Conservation (phyloP, 2,113 vertebrate genomes). For the Elephas maximus region DNA sequence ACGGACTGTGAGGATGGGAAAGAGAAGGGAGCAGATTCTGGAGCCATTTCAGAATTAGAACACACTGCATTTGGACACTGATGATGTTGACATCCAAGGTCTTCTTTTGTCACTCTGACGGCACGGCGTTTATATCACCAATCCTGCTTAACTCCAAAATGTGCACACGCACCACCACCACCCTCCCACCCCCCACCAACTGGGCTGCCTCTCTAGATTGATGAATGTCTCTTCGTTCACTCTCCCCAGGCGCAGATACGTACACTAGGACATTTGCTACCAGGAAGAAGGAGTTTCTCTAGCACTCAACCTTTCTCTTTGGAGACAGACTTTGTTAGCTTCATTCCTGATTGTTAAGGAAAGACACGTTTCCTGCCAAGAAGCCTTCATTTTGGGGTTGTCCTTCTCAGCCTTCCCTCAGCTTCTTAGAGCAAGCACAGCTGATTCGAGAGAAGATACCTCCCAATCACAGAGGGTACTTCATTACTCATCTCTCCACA, state of each 20-base stretch:
- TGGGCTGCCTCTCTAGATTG: neutral
- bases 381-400: slow-evolving; percentile 68
- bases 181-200: neutral
- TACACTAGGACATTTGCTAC: neutral
- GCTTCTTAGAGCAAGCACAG: neutral
- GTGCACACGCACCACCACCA: neutral
- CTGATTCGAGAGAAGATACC: slow-evolving; percentile 55
- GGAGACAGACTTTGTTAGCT: neutral
- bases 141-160: neutral
- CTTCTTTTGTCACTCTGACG: neutral
- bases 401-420: slow-evolving; percentile 51
- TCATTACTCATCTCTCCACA: slow-evolving; percentile 82
- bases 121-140: neutral
- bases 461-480: neutral
- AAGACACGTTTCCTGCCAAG: slow-evolving; percentile 54
- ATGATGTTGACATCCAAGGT: neutral
- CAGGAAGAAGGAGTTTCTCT: neutral
- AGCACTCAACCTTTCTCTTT: neutral
- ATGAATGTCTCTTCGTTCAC: neutral
- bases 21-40: neutral
- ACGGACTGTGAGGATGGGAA: neutral
- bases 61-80: neutral
- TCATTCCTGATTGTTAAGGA: slow-evolving; percentile 14
- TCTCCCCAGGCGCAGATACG: neutral
- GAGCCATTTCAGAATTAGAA: neutral